Evolutionary conservation across 2,888 invertebrate species (phyloP), one percentile per base, ranked within the genome.

Genomic region (Seira musarum): DNA sequence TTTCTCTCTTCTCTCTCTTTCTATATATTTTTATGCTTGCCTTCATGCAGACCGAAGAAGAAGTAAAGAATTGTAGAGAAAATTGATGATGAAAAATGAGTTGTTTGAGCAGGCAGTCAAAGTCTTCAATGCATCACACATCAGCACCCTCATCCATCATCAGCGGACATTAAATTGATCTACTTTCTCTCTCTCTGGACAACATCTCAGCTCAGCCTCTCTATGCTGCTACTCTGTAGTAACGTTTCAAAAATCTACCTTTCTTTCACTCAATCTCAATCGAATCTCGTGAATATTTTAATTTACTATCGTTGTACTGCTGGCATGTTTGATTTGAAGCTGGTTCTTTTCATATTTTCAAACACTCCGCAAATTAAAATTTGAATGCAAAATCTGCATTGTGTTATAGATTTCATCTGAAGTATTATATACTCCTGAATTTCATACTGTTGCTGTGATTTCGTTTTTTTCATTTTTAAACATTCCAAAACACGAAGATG

Each of bases 31-130:
- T 6, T 65, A 22, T 72, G 49, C 72, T 79, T 73, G n/a, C 60
- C 19, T 19, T 65, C 67, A 73, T 79, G 61, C 79, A 79, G 79
- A 79, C 79, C 79, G 67, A 79, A 79, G 72, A 79, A 79, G 79
- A 79, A 79, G 79, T 79, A 79, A 79, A 79, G 57, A 67, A 49
- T 22, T 46, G 8, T 40, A 53, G 22, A 17, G n/a, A 40, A 30
- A 67, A 49, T 46, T 17, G 63, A 69, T 72, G 66, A n/a, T n/a
- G n/a, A n/a, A 17, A 49, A 66, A 24, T 25, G 40, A 40, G 40
- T 40, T 40, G 13, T 40, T 40, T 40, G 40, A 40, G 40, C 40
- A 40, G 40, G 40, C 40, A 77, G 69, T 49, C 40, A 60, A 46
- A 70, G 24, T 65, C 75, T 17, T 57, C 35, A 25, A 57, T 21